phyloP scores from a whole-genome alignment of 2,797 vertebrate genomes.

The Squalus acanthias region DNA sequence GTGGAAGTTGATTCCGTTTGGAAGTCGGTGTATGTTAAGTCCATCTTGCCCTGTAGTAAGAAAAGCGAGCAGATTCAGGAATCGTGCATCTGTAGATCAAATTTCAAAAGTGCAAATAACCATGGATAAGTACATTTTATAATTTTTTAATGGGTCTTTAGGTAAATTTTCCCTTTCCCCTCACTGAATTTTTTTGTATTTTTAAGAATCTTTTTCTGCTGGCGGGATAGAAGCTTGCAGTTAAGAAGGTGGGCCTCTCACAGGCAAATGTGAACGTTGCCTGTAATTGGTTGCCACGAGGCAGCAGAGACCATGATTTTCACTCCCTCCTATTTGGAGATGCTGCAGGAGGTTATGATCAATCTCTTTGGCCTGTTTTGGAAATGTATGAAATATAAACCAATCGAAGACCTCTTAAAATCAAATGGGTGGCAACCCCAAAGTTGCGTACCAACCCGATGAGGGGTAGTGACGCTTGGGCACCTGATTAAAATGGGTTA shows the following conservation, averaged over 20 bases:
- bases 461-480: too few species aligned
- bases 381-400: too few species aligned
- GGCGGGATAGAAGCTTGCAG: neutral
- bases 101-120: neutral
- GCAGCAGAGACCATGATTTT: neutral
- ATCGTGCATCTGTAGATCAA: neutral
- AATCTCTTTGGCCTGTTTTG: too few species aligned
- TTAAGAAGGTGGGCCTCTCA: neutral
- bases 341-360: neutral
- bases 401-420: neutral
- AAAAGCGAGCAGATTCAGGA: neutral
- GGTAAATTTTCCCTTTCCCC: neutral
- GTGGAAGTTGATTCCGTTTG: slow-evolving; percentile 43
- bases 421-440: neutral
- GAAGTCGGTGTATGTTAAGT: slow-evolving; percentile 46
- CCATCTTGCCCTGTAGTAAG: slow-evolving; percentile 59
- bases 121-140: neutral
- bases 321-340: too few species aligned
- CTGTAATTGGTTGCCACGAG: neutral
- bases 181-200: neutral
- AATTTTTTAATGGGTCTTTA: neutral
- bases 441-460: too few species aligned
- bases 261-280: neutral
- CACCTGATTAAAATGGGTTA: too few species aligned
- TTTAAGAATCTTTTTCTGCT: neutral